phyloP scores from a whole-genome alignment of 2,888 invertebrate genomes.

The Acheta domesticus region DNA sequence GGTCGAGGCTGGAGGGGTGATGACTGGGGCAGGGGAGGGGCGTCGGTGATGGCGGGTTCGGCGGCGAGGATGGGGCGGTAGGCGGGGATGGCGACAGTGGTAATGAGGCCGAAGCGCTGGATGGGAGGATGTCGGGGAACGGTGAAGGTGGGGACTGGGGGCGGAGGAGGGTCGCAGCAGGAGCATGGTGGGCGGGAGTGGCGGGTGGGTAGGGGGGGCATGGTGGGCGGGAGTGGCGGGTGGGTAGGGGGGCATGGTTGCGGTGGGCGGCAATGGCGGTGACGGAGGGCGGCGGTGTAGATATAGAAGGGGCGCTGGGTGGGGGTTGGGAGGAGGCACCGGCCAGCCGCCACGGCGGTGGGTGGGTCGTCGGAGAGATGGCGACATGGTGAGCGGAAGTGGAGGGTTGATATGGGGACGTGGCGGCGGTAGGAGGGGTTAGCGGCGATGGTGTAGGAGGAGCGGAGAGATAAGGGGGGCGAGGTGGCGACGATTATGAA shows the following conservation, averaged over 20 bases:
- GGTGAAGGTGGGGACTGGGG: background rate
- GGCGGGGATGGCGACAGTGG: too few relatives aligned
- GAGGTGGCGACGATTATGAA: background rate
- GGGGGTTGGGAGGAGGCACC: background rate
- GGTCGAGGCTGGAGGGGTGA: too few relatives aligned
- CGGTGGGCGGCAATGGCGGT: too few relatives aligned
- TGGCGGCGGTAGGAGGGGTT: background rate
- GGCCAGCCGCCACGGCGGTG: background rate
- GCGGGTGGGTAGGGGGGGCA: background rate
- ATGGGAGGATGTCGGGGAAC: background rate
- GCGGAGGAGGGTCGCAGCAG: rapidly evolving
- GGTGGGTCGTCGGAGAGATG: background rate
- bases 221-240: too few relatives aligned
- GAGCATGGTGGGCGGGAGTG: background rate
- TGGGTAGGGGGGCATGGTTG: too few relatives aligned
- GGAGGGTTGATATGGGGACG: too few relatives aligned
- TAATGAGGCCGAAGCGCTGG: too few relatives aligned
- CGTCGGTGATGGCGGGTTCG: too few relatives aligned
- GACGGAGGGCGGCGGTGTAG: background rate
- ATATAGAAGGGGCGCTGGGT: background rate
- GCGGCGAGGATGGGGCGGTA: too few relatives aligned
- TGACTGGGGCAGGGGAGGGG: too few relatives aligned
- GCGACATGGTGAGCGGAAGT: too few relatives aligned
- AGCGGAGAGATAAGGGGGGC: background rate
- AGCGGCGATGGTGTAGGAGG: background rate